phyloP scores from a whole-genome alignment of 2,113 vertebrate species.

The Hippoglossus stenolepis region DNA sequence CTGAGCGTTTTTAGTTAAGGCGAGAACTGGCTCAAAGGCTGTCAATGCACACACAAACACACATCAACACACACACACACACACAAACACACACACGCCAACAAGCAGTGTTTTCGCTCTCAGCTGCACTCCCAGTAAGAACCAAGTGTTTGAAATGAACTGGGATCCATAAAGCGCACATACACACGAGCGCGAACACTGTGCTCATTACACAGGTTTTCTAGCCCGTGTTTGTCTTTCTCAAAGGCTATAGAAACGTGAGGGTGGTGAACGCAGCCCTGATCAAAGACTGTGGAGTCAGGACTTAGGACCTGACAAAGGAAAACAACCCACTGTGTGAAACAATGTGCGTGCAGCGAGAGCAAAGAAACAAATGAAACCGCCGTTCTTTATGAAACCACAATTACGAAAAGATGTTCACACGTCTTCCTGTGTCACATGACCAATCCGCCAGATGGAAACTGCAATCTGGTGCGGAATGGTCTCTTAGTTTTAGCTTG shows the following conservation, averaged over 20 bases:
- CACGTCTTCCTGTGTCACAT: constrained; percentile 34
- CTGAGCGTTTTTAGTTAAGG: constrained; percentile 83
- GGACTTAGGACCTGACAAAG: constrained; percentile 62
- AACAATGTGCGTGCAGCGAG: constrained; percentile 38
- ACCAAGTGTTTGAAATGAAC: constrained; percentile 72
- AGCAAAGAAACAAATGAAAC: constrained; percentile 27
- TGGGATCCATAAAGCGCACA: constrained; percentile 46
- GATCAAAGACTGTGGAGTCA: constrained; percentile 68
- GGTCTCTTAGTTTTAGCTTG: constrained; percentile 39
- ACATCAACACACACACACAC: constrained; percentile 50
- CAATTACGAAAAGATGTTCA: constrained; percentile 59
- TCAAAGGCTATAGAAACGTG: constrained; percentile 66
- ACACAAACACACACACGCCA: constrained; percentile 42
- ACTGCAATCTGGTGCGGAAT: constrained; percentile 40
- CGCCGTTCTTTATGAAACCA: constrained; percentile 36
- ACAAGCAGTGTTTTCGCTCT: constrained; percentile 60
- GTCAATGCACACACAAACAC: constrained; percentile 78
- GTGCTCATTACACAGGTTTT: constrained; percentile 75
- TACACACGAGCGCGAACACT: constrained; percentile 43
- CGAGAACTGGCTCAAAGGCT: constrained; percentile 83
- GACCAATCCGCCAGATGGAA: constrained; percentile 59
- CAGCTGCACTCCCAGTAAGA: constrained; percentile 74
- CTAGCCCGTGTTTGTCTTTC: constrained; percentile 70
- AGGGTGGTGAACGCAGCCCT: constrained; percentile 65
- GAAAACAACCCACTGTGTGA: constrained; percentile 51